Base-by-base conservation (phyloP, 2,888 invertebrate species). In the Gibbula magus region DNA sequence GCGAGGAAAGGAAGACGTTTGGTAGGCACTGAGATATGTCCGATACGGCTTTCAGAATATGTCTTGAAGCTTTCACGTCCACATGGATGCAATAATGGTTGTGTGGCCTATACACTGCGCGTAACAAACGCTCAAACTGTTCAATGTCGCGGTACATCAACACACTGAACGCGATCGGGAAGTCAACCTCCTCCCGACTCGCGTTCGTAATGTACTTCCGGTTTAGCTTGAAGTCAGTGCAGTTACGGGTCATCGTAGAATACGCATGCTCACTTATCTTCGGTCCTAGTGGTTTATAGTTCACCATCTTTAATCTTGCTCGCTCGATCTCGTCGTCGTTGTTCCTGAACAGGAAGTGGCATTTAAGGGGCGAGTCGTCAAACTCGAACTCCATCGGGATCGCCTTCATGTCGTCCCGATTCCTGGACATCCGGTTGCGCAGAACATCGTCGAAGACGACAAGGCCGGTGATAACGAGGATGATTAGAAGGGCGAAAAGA, bases 21-120 rank as follows among this genome's bases (percentile, higher is more conserved):
- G 85, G 81, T 61, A 90, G 87, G 81, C 90, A 88, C 0, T 77
- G 56, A 10, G 84, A 82, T 7, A 88, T 86, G 7, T 74, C 53
- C 53, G 32, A 51, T 16, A 88, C 56, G 4, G 84, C 84, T 0
- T 79, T 51, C 22, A 80, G 76, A 32, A 87, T 80, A 2, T 75
- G 67, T 7, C 66, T 29, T 0, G 77, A 54, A 16, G 86, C 77
- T 79, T 86, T 88, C 18, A 39, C 74, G 78, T 91, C 91, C 3
- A 90, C 83, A 79, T 91, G 90, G 32, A 91, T 82, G 79, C 91
- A 91, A 70, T 90, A 90, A 32, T 83, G 73, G 79, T 91, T 90
- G n/a, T 89, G 88, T 4, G 90, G 90, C 74, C 88, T 77, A 76
- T 90, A 91, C 22, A 91, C 88, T 4, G 87, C 83, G n/a, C 87